A percentile compares a stretch with the other conserved stretches of the same genome.
phyloP scores from a whole-genome alignment of 2,888 invertebrate genomes.

The Xanthia togata region DNA sequence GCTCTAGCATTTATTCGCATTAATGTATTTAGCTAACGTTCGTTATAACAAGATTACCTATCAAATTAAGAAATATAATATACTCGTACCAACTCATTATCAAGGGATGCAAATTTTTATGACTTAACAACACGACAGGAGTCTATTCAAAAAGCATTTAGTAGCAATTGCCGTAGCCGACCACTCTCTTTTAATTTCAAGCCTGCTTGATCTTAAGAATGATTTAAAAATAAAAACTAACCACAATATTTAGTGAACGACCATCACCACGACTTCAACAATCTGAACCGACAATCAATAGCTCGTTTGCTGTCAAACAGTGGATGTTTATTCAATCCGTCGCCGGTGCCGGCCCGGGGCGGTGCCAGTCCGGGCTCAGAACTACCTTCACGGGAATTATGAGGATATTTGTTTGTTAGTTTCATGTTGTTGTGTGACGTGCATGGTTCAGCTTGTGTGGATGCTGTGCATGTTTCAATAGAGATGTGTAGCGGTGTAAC shows the following conservation, averaged over 20 bases:
- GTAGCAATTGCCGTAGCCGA: no score
- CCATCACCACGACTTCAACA: constrained; percentile 15
- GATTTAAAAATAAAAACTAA: not conserved
- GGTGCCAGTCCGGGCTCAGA: constrained; percentile 8
- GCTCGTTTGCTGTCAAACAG: constrained; percentile 36
- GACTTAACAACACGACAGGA: not conserved
- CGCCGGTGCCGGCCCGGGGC: constrained; percentile 27
- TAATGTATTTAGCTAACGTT: not conserved
- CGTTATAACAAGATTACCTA: not conserved
- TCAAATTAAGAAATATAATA: not conserved
- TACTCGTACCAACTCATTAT: not conserved
- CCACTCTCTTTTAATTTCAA: no score
- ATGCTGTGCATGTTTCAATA: not conserved
- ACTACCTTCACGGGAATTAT: constrained; percentile 51
- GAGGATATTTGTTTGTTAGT: constrained; percentile 51
- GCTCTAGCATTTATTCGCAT: not conserved
- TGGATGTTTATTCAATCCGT: constrained; percentile 40
- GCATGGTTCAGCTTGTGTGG: not conserved
- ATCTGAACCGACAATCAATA: constrained; percentile 28
- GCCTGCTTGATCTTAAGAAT: no score
- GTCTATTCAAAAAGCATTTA: no score
- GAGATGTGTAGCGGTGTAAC: not conserved
- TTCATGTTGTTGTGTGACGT: constrained; percentile 20
- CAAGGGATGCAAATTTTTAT: not conserved
- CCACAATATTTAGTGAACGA: constrained; percentile 14